Conservation (phyloP, 2,797 vertebrate genomes). For the Staurois parvus region DNA sequence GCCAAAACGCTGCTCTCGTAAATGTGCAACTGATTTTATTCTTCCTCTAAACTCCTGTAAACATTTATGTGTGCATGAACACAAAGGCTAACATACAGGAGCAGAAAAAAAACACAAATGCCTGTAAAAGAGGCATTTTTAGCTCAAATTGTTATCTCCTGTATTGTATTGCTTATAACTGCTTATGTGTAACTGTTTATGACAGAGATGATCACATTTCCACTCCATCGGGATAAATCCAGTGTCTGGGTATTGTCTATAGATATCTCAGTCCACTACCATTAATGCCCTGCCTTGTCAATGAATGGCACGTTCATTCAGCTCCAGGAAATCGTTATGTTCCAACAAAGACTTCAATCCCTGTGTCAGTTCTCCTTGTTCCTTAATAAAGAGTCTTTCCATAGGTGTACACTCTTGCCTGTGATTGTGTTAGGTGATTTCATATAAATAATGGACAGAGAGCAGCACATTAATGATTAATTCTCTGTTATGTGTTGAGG, state of each 20-base stretch:
- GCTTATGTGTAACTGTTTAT: background rate
- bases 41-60: too few species aligned
- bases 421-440: constrained; percentile 73
- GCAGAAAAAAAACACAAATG: too few species aligned
- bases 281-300: background rate
- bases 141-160: too few species aligned
- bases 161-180: too few species aligned
- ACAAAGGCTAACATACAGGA: too few species aligned
- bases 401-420: constrained; percentile 64
- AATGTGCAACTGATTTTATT: too few species aligned
- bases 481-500: constrained; percentile 67
- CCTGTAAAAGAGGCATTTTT: too few species aligned
- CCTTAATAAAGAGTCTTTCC: constrained; percentile 67
- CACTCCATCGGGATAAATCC: background rate
- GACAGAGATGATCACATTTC: background rate
- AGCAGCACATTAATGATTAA: constrained; percentile 72
- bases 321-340: constrained; percentile 8
- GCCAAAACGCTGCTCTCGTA: too few species aligned
- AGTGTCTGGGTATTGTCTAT: background rate
- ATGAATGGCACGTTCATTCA: background rate
- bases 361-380: constrained; percentile 61
- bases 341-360: background rate
- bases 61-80: too few species aligned
- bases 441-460: constrained; percentile 73
- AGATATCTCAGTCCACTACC: background rate